A percentile compares a stretch with the other conserved stretches of the same genome.
Conservation (phyloP, 2,797 vertebrate genomes). For the Podarcis siculus region DNA sequence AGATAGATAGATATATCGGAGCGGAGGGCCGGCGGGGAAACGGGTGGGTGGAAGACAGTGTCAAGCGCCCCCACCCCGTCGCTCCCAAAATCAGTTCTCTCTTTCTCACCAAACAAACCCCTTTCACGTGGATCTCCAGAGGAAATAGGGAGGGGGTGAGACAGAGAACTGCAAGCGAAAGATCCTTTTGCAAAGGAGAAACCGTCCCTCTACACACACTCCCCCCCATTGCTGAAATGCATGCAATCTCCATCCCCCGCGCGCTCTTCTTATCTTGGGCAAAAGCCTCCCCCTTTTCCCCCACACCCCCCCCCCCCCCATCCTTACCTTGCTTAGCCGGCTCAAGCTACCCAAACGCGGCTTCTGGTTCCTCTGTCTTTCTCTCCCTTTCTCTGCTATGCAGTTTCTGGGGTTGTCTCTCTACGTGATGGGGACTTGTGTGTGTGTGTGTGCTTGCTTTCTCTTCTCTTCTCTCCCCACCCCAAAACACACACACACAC, state of each 20-base stretch:
- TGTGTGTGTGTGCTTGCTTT: background rate
- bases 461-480: background rate
- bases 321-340: background rate
- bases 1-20: too few relatives aligned
- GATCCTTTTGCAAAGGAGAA: background rate
- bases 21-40: background rate
- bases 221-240: background rate
- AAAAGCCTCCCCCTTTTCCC: too few relatives aligned
- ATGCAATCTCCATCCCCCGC: background rate
- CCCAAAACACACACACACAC: background rate
- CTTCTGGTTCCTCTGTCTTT: background rate
- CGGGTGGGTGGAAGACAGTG: background rate
- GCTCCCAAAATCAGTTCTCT: background rate
- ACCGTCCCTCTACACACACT: background rate
- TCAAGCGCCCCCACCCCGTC: background rate
- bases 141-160: background rate
- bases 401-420: conserved; percentile 1
- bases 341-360: background rate
- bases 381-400: background rate
- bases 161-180: background rate
- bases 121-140: background rate
- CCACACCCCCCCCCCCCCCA: background rate
- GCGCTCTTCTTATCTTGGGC: too few relatives aligned
- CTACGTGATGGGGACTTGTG: background rate
- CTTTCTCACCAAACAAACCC: background rate